A percentile compares a stretch with the other conserved stretches of the same genome.
These are phyloP conservation scores for Furcula furcula DNA, from an alignment of 2,888 invertebrate species.

Conservation along the genomic window DNA sequence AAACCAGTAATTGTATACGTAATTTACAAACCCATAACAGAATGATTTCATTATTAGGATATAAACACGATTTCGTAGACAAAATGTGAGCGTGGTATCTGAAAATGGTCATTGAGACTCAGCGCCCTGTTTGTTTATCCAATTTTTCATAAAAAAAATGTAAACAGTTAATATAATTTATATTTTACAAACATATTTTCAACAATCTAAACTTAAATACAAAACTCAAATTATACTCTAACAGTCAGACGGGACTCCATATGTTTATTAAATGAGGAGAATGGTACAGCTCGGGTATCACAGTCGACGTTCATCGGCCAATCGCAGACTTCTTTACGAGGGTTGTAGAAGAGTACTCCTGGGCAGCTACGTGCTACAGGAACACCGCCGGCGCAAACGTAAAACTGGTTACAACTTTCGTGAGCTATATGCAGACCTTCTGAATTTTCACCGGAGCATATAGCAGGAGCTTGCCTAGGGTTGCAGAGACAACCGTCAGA, in stretches of 20 bases:
- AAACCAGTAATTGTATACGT: too few species aligned
- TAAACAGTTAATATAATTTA: too few species aligned
- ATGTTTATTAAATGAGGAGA: constrained; percentile 25
- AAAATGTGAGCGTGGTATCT: too few species aligned
- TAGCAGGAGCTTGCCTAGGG: constrained; percentile 24
- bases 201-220: too few species aligned
- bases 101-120: too few species aligned
- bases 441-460: constrained; percentile 27
- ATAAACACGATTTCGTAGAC: too few species aligned
- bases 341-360: constrained; percentile 26
- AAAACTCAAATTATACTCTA: constrained; percentile 18
- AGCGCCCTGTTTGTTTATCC: too few species aligned
- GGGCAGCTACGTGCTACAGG: constrained; percentile 28
- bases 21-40: too few species aligned
- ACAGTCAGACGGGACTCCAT: constrained; percentile 12
- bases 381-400: constrained; percentile 24
- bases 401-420: constrained; percentile 41
- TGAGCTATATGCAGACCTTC: constrained; percentile 33
- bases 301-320: constrained; percentile 33
- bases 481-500: constrained; percentile 27
- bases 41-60: too few species aligned
- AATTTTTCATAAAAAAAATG: too few species aligned
- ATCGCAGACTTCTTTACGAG: constrained; percentile 26
- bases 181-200: too few species aligned
- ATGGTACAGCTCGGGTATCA: constrained; percentile 11